phyloP scores from a whole-genome alignment of 35 echinoderm and acorn worm genomes.

The Apostichopus californicus region DNA sequence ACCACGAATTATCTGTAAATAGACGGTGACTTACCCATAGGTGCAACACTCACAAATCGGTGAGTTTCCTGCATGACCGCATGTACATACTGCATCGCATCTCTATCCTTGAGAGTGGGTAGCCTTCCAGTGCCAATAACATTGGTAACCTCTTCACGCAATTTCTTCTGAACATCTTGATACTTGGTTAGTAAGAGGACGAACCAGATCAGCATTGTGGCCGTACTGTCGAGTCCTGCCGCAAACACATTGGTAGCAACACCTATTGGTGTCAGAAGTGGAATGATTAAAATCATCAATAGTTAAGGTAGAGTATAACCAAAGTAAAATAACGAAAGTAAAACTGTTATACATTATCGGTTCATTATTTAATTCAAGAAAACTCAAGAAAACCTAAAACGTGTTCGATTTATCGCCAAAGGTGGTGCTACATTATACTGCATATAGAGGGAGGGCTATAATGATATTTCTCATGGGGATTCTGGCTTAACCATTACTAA shows the following conservation, averaged over 20 bases:
- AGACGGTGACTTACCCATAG: constrained; percentile 3
- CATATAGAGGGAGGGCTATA: too few species aligned
- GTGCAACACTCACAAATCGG: constrained; percentile 41
- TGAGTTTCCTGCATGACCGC: constrained; percentile 44
- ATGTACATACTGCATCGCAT: constrained; percentile 28
- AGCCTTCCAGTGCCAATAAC: constrained; percentile 43
- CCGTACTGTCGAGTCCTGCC: constrained; percentile 53
- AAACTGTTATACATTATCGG: too few species aligned
- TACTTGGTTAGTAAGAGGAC: constrained; percentile 37
- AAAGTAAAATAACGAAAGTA: too few species aligned
- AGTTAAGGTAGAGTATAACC: too few species aligned
- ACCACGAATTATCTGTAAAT: not conserved
- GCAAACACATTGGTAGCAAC: constrained; percentile 37
- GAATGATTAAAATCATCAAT: too few species aligned
- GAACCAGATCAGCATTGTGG: constrained; percentile 44
- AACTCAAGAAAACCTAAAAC: too few species aligned
- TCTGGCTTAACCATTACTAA: too few species aligned
- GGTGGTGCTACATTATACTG: too few species aligned
- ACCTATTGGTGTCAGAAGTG: not conserved
- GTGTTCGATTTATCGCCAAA: too few species aligned
- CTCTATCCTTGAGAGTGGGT: constrained; percentile 54
- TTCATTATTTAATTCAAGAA: too few species aligned
- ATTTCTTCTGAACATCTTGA: constrained; percentile 56
- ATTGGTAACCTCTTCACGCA: constrained; percentile 29
- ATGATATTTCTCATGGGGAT: too few species aligned